Percentiles rank a stretch among this genome's conserved stretches.
Conservation (phyloP, 2,888 invertebrate genomes). For the Ptilodon capucinus region DNA sequence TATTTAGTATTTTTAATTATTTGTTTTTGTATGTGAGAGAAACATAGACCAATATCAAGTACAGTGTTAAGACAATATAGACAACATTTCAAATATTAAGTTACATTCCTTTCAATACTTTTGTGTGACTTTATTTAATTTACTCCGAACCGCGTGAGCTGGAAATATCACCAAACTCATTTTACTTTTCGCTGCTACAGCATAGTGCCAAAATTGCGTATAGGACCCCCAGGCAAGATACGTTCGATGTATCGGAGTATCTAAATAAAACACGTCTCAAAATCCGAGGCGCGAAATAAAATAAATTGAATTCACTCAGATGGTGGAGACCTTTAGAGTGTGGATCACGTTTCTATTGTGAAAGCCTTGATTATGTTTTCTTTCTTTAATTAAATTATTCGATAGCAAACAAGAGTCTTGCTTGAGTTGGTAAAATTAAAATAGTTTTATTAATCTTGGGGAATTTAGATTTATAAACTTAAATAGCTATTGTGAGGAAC, state of each 20-base stretch:
- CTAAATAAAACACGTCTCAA: constrained; percentile 26
- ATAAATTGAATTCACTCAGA: constrained; percentile 29
- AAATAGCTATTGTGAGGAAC: not conserved
- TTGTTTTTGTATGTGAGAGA: too few relatives aligned
- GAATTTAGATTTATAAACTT: too few relatives aligned
- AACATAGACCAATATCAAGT: too few relatives aligned
- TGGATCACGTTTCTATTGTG: constrained; percentile 20
- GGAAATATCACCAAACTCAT: constrained; percentile 1
- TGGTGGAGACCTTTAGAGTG: constrained; percentile 16
- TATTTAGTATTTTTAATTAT: too few relatives aligned
- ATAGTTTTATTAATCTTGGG: not conserved
- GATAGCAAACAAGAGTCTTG: constrained; percentile 1
- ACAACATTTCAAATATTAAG: too few relatives aligned
- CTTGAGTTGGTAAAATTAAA: not conserved
- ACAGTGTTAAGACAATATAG: too few relatives aligned
- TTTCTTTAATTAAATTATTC: constrained; percentile 27
- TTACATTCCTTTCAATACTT: too few relatives aligned
- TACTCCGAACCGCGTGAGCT: not conserved
- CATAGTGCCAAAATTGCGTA: constrained; percentile 14
- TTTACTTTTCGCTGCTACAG: constrained; percentile 17
- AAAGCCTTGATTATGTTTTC: constrained; percentile 17
- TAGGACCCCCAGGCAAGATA: constrained; percentile 20
- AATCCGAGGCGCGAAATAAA: constrained; percentile 27
- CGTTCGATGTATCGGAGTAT: constrained; percentile 20
- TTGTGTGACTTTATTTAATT: not conserved